Base-by-base conservation (phyloP, 2,113 vertebrate species). In the Neopipo cinnamomea region DNA sequence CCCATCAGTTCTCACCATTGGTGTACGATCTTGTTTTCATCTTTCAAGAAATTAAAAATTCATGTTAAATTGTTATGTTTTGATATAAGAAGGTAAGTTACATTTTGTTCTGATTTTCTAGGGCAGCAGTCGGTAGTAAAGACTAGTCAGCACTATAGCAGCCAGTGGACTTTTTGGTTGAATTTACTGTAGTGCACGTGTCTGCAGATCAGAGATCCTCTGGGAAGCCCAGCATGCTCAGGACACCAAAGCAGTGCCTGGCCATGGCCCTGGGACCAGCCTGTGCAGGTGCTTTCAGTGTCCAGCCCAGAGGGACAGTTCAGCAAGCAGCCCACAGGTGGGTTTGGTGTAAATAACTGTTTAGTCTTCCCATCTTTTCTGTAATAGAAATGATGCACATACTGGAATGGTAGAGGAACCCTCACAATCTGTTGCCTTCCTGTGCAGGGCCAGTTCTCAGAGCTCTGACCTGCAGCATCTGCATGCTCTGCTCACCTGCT, bases 391-490 rank as follows among this genome's bases (percentile, higher is more conserved):
- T 13, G 14, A 21, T 25, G 47, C 47, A 5, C 0, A 0, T 68
- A 10, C 27, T 76, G 78, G 56, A 46, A 4, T 61, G 39, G n/a
- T 30, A 68, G 78, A 67, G 35, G 74, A 68, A 3, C 18, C 18
- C 58, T 75, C 2, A 5, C 27, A 39, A 6, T 35, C 24, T 0
- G 0, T 0, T 33, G n/a, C 31, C 8, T 28, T 79, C 42, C 27
- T 53, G 10, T 67, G 33, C n/a, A 4, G 50, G 37, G 62, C 50
- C 6, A 5, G 44, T 8, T 11, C 47, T 88, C 33, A 17, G 58
- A 53, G 49, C 53, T 55, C 39, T 50, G 35, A 63, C 31, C 31
- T 65, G 70, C 41, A 65, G 33, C 62, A 17, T 19, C 30, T n/a
- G 27, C 1, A 3, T 71, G 44, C 56, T 61, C 44, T 86, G 55